Conservation (phyloP, 2,888 invertebrate genomes). For the Heterodera filipjevi region DNA sequence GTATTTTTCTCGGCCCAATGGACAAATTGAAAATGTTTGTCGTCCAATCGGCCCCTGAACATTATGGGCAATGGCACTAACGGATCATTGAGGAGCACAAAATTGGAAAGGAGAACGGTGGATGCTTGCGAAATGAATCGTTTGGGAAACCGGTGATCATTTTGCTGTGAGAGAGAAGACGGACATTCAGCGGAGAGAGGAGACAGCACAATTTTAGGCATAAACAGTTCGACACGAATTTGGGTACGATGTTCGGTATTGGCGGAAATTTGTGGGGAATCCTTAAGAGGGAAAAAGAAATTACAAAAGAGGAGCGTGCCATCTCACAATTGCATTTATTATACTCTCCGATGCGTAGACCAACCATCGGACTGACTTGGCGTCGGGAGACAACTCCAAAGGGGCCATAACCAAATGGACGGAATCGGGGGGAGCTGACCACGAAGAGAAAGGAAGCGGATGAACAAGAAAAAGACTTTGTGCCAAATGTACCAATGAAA, state of each 20-base stretch:
- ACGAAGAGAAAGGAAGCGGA: background rate
- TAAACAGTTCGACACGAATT: constrained; percentile 81
- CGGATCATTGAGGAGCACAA: constrained; percentile 28
- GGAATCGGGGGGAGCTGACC: constrained; percentile 87
- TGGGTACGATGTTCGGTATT: constrained; percentile 23
- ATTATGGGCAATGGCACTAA: constrained; percentile 13
- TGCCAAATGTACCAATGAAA: constrained; percentile 65
- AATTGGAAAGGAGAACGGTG: constrained; percentile 31
- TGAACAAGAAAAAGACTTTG: constrained; percentile 3
- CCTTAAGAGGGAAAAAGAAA: constrained; percentile 23
- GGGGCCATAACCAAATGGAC: constrained; percentile 89
- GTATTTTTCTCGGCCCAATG: background rate
- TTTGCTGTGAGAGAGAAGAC: background rate
- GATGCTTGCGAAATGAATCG: constrained; percentile 30
- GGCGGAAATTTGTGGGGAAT: constrained; percentile 31
- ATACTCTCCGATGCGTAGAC: constrained; percentile 85
- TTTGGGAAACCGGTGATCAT: constrained; percentile 25
- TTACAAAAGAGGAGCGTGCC: background rate
- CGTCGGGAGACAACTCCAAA: constrained; percentile 83
- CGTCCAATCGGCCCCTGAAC: constrained; percentile 8
- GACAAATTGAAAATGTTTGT: constrained; percentile 12
- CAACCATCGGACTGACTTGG: constrained; percentile 86
- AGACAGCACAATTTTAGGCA: constrained; percentile 73
- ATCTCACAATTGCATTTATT: constrained; percentile 35
- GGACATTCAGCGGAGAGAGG: constrained; percentile 11